Evolutionary conservation across 1,140 invertebrate genomes (phyloP).

Genomic region (Cyphomyrmex costatus): DNA sequence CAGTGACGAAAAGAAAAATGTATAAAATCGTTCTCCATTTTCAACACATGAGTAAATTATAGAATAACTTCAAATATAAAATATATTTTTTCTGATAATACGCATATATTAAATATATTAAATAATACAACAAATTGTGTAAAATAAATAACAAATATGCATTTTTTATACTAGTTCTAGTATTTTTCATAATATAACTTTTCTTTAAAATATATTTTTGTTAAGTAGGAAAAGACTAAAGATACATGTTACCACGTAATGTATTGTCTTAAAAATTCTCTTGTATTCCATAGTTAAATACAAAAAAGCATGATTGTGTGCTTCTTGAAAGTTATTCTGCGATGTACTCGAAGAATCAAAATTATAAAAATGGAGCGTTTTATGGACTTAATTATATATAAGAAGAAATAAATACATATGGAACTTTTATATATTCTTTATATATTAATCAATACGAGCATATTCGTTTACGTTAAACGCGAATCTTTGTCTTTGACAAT

Average conservation of each 20-base stretch:
- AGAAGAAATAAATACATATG: neutral
- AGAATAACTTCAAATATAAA: slow-evolving; percentile 33
- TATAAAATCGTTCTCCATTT: neutral
- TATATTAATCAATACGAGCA: neutral
- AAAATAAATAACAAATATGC: neutral
- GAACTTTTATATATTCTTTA: slow-evolving; percentile 9
- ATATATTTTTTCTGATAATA: slow-evolving; percentile 24
- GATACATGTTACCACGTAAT: no score
- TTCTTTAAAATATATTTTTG: slow-evolving; percentile 9
- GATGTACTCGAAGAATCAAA: slow-evolving; percentile 18
- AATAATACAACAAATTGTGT: slow-evolving; percentile 1
- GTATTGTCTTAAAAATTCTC: neutral
- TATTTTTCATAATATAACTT: slow-evolving; percentile 12
- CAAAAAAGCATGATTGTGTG: slow-evolving; percentile 2
- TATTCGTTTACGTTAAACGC: slow-evolving; percentile 32
- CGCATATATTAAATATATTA: slow-evolving; percentile 1
- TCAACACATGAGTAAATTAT: slow-evolving; percentile 11
- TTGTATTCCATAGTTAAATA: neutral
- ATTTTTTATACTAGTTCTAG: neutral
- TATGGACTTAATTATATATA: neutral
- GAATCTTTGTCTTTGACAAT: slow-evolving; percentile 3
- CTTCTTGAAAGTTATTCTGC: slow-evolving; percentile 29
- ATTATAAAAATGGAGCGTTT: neutral
- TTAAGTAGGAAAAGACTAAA: neutral
- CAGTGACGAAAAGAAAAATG: neutral